Percentiles rank a stretch among this genome's conserved stretches.
Evolutionary conservation across 1,140 invertebrate genomes (phyloP).

Genomic region (Harlomillsia oculata): DNA sequence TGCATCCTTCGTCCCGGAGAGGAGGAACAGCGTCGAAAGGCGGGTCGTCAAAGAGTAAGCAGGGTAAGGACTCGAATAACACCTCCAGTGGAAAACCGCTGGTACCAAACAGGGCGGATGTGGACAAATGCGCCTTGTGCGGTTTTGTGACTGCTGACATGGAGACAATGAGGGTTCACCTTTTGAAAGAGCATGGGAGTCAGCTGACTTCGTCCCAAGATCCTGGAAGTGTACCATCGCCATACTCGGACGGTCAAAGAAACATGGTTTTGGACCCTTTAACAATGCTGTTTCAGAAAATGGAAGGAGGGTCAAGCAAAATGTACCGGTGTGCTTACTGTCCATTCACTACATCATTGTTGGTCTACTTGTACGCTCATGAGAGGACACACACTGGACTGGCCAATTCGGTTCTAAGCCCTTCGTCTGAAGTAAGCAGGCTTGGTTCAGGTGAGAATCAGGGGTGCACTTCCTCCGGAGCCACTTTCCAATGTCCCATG

Average conservation of each 20-base stretch:
- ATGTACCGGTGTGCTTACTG: constrained; percentile 80
- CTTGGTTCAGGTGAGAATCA: constrained; percentile 8
- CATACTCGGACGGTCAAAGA: constrained; percentile 3
- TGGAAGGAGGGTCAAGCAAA: constrained; percentile 45
- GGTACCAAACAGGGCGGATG: background rate
- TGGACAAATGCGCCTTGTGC: constrained; percentile 44
- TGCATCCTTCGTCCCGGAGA: background rate
- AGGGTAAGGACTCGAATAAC: background rate
- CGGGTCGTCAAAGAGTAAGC: background rate
- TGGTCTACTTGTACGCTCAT: constrained; percentile 82
- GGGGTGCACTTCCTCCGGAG: constrained; percentile 29
- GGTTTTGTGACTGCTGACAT: constrained; percentile 44
- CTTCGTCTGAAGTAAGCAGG: background rate
- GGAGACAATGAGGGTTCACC: constrained; percentile 47
- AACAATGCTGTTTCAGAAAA: constrained; percentile 33
- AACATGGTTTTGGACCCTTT: constrained; percentile 26
- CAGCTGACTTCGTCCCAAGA: constrained; percentile 27
- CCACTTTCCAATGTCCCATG: constrained; percentile 49
- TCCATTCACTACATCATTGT: constrained; percentile 73
- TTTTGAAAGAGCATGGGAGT: constrained; percentile 46
- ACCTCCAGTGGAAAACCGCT: background rate
- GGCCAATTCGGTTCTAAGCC: constrained; percentile 16
- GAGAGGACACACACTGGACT: constrained; percentile 64
- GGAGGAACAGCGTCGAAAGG: background rate
- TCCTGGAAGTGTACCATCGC: constrained; percentile 6